Evolutionary conservation across 2,113 vertebrate species (phyloP), one percentile per base, ranked within the genome.

Genomic region (Corynorhinus townsendii): DNA sequence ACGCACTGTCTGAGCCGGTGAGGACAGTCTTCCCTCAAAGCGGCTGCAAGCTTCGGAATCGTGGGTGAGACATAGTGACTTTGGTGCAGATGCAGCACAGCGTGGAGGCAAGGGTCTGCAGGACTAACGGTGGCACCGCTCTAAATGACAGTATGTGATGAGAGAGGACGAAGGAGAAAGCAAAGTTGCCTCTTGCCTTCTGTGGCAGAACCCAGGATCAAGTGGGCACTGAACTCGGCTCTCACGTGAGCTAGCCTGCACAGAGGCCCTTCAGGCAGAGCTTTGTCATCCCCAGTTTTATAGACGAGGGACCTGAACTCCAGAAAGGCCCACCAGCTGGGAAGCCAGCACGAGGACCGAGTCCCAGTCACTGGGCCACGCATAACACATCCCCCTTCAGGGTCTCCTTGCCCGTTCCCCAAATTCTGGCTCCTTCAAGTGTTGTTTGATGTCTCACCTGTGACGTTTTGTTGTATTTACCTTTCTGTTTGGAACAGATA

Each of bases 401-500:
- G 35, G 20, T 64, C 49, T 26, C 90, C 72, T 81, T 17, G 10
- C 81, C 52, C 69, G 0, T 43, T 93, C 82, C 91, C 90, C 68
- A 89, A 72, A 94, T 92, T 93, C 96, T 95, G 95, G 45, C 96
- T 91, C 92, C 83, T 94, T 89, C 92, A 72, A 95, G 86, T 95
- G 90, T 96, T 35, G 35, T 96, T 85, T 79, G 59, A 87, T 96
- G 96, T 96, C 94, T 97, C 68, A 97, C 96, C 80, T 97, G 96
- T 97, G 95, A 64, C 28, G 7, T 96, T 97, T 93, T 97, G 87
- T 96, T 96, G 89, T 98, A 97, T 98, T 98, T 97, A 98, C 98
- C 96, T 98, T 99, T 99, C 98, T 99, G 98, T 99, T 98, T 99
- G 98, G 98, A 99, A 99, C 99, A 99, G 99, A 99, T 99, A 98